These are phyloP conservation scores for Crocodylus rhombifer DNA, from an alignment of 2,797 vertebrate species.

Conservation along the genomic window DNA sequence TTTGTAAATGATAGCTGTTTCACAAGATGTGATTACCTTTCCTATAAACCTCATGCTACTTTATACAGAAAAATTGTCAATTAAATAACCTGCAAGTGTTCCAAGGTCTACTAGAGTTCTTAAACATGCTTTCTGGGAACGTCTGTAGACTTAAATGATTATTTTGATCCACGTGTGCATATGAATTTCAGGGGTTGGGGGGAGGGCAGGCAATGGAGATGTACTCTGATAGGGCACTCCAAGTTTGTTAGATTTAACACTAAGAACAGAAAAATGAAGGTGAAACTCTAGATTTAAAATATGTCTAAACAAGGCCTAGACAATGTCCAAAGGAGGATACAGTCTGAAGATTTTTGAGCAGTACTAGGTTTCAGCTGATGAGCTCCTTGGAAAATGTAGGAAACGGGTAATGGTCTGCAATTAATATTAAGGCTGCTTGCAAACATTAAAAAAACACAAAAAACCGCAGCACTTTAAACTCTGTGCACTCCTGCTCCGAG, in stretches of 20 bases:
- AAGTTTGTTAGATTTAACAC: not conserved
- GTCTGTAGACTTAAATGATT: not conserved
- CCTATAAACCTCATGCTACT: not conserved
- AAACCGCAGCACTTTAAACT: no score
- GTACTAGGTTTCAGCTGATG: not conserved
- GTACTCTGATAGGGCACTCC: not conserved
- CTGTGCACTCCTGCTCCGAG: no score
- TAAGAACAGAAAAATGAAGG: no score
- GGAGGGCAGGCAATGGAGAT: not conserved
- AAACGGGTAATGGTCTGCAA: not conserved
- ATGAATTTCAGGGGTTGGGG: not conserved
- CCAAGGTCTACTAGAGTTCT: not conserved
- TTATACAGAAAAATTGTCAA: not conserved
- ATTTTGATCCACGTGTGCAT: not conserved
- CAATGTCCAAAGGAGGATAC: not conserved
- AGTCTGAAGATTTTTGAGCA: not conserved
- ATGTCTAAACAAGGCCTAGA: not conserved
- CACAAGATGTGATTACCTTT: not conserved
- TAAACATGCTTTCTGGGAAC: not conserved
- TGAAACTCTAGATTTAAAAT: not conserved
- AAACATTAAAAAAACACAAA: no score
- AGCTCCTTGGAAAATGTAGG: not conserved
- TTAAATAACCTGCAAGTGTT: not conserved
- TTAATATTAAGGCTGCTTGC: not conserved
- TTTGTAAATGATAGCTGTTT: not conserved